Base-by-base conservation (phyloP, 2,797 vertebrate genomes). In the Esox masquinongy region DNA sequence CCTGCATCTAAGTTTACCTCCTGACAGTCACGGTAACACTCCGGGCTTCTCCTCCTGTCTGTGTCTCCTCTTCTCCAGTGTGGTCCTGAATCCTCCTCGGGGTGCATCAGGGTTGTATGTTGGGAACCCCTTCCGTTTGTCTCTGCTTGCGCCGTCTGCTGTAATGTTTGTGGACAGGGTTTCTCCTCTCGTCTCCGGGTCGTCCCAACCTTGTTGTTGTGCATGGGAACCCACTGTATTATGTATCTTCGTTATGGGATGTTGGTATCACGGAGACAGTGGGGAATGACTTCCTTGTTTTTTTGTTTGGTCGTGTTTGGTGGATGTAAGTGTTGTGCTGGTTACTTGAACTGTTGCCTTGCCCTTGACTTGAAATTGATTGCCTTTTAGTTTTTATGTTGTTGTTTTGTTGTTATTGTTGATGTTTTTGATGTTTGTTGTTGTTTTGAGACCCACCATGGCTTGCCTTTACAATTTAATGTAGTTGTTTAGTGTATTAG, bases 1-100 rank as follows among this genome's bases (percentile, higher is more conserved):
- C 88, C 88, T 95, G 87, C 92, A 91, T 79, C 94, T 95, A 89
- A 93, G 70, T 94, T 94, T 95, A 87, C 91, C 89, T 85, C 87
- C 89, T 90, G 84, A 89, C 80, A 84, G 92, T 87, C 86, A 94
- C 87, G 88, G 90, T 91, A 92, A 91, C 84, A 77, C 81, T 70
- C 74, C 49, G 50, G 68, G 71, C 74, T 31, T 77, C 87, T 82
- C 77, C 56, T 50, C 81, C 73, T 91, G 24, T 64, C 59, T 82
- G 75, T 91, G 84, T 89, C 74, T 66, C 63, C 77, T 67, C 67
- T 19, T 51, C 64, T 79, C 34, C 34, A 61, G 68, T 84, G 86
- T 90, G 82, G 81, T 85, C 84, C 89, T 29, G n/a, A 79, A 83
- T 90, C 75, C 83, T 91, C 39, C 82, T 82, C 88, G 86, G 87